These are phyloP conservation scores for Gadus macrocephalus DNA, from an alignment of 2,113 vertebrate species.

Conservation along the genomic window DNA sequence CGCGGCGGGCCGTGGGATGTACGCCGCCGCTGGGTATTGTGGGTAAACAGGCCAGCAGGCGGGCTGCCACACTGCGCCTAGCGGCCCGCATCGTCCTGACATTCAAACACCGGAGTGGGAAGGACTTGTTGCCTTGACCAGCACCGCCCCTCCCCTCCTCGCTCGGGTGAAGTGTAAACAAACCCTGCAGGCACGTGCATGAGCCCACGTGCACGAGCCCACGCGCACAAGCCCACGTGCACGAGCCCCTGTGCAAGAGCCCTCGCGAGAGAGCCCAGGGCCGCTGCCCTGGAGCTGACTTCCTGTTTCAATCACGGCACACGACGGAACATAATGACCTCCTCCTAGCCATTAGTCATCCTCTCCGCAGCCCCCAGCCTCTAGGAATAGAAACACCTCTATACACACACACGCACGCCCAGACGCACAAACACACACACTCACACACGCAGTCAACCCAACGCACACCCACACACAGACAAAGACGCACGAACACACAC, in stretches of 20 bases:
- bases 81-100: too few species aligned
- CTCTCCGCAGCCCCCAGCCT: neutral
- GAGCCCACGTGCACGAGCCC: constrained; percentile 8
- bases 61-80: too few species aligned
- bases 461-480: too few species aligned
- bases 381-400: constrained; percentile 7
- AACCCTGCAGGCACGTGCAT: neutral
- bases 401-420: neutral
- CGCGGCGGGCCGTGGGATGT: too few species aligned
- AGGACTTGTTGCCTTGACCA: too few species aligned
- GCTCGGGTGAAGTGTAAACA: constrained; percentile 11
- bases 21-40: too few species aligned
- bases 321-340: constrained; percentile 19
- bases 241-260: constrained; percentile 9
- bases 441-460: too few species aligned
- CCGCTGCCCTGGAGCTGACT: constrained; percentile 37
- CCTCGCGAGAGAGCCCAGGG: constrained; percentile 8
- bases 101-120: too few species aligned
- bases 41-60: too few species aligned
- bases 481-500: too few species aligned
- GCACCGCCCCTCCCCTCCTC: too few species aligned
- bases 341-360: neutral
- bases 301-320: constrained; percentile 53
- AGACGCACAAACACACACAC: too few species aligned
- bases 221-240: neutral